A percentile compares a stretch with the other conserved stretches of the same genome.
phyloP scores from a whole-genome alignment of 2,888 invertebrate genomes.

The Trissonchulus sp. region DNA sequence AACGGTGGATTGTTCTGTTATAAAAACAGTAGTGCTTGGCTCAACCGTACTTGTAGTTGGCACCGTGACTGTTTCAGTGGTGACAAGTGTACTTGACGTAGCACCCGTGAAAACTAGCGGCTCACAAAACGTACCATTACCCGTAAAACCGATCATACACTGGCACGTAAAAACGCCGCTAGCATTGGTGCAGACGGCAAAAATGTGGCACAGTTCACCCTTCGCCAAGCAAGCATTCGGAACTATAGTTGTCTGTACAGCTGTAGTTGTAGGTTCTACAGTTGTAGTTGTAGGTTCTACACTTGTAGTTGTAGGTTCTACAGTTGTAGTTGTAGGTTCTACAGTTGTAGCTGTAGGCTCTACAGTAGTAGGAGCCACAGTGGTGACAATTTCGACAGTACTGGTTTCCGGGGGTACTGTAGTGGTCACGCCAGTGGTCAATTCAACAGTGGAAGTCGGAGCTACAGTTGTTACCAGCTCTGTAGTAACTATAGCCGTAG shows the following conservation, averaged over 20 bases:
- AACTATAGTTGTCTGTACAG: not conserved
- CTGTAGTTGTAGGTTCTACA: not conserved
- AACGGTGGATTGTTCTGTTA: not conserved
- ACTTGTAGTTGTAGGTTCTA: not conserved
- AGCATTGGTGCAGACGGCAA: not conserved
- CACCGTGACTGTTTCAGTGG: not conserved
- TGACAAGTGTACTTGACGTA: too few species aligned
- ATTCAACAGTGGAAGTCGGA: too few species aligned
- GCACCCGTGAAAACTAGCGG: not conserved
- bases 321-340: not conserved
- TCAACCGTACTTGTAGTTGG: constrained; percentile 3
- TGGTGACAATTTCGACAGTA: too few species aligned
- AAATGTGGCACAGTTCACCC: not conserved
- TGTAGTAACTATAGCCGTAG: too few species aligned
- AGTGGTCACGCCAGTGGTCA: too few species aligned
- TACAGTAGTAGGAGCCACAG: not conserved
- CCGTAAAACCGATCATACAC: not conserved
- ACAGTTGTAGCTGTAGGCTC: not conserved
- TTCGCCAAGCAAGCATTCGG: not conserved
- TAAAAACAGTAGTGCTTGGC: not conserved
- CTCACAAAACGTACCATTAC: constrained; percentile 13
- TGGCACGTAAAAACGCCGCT: not conserved
- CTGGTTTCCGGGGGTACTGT: too few species aligned
- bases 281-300: not conserved
- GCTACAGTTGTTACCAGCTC: too few species aligned